These are phyloP conservation scores for Conistra vaccinii DNA, from an alignment of 2,888 invertebrate species.

Conservation along the genomic window DNA sequence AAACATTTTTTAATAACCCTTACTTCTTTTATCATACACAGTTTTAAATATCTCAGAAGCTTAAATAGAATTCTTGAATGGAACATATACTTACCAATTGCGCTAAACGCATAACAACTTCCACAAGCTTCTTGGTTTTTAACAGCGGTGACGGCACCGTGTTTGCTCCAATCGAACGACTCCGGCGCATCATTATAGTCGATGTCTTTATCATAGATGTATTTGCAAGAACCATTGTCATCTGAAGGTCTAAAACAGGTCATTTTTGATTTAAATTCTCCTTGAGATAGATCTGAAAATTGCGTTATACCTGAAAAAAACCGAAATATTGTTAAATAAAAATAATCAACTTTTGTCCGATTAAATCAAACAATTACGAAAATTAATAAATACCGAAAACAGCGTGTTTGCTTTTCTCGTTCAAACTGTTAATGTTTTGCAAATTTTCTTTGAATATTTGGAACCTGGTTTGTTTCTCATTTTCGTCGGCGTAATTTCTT, in stretches of 20 bases:
- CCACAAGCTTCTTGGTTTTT: conserved; percentile 95
- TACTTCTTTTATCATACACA: not conserved
- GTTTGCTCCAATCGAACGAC: conserved; percentile 92
- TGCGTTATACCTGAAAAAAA: conserved; percentile 45
- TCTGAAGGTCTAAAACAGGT: not conserved
- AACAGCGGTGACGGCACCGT: conserved; percentile 94
- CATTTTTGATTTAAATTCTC: conserved; percentile 28
- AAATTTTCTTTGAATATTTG: conserved; percentile 52
- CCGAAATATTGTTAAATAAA: not conserved
- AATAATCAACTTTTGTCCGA: too few relatives aligned
- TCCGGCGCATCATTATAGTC: conserved; percentile 53
- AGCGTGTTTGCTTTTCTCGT: conserved; percentile 18
- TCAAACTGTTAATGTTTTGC: conserved; percentile 17
- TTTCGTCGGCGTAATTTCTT: conserved; percentile 30
- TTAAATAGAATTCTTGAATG: not conserved
- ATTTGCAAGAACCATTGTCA: not conserved
- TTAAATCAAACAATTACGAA: not conserved
- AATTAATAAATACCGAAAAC: conserved; percentile 31
- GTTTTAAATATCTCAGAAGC: not conserved
- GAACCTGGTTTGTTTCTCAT: conserved; percentile 49
- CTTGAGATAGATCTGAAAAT: conserved; percentile 33
- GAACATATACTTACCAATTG: conserved; percentile 58
- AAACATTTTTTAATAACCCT: not conserved
- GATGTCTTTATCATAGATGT: conserved; percentile 24
- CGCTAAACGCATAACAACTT: conserved; percentile 93